Base-by-base conservation (phyloP, 2,797 vertebrate genomes). In the Decapterus maruadsi region DNA sequence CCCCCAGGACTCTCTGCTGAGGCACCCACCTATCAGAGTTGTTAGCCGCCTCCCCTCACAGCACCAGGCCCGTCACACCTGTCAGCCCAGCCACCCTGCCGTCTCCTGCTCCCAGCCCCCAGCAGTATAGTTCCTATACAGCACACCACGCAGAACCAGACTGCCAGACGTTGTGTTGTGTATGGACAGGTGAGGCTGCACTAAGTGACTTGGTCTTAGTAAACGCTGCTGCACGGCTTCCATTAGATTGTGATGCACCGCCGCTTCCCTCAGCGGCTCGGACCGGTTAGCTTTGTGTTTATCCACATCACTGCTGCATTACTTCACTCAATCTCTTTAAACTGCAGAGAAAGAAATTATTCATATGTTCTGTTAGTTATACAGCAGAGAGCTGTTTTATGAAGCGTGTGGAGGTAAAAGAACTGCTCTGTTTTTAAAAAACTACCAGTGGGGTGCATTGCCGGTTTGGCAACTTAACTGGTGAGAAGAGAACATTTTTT, bases 1-100 rank as follows among this genome's bases (percentile, higher is more conserved):
- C 90, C 86, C 87, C 74, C n/a, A 74, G 80, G 87, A 71, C 82
- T 54, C 31, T 4, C 63, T 48, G 65, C 63, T 29, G 72, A 86
- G 80, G 45, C 64, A 68, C 64, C 48, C 80, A 82, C 78, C 83
- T 71, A 82, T 87, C 78, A 68, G 69, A 38, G 51, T 29, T 64
- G 72, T 82, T 82, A 64, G 76, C 68, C 17, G 76, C 56, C 63
- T 38, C 60, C 43, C 69, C 67, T 75, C 14, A 0, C 68, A 82
- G 76, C 11, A 0, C 0, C 36, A 74, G 67, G 71, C 66, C 88
- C 75, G 67, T 83, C 89, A 82, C 78, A 82, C 76, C 82, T 90
- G 89, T 92, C 90, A 90, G 64, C 54, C 61, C 16, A 34, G 1
- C 61, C 22, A 19, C 54, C 53, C 20, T 14, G 4, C 54, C 78